Percentiles rank a stretch among this genome's conserved stretches.
These are phyloP conservation scores for Pardosa pseudoannulata DNA, from an alignment of 2,888 invertebrate species.

Conservation along the genomic window DNA sequence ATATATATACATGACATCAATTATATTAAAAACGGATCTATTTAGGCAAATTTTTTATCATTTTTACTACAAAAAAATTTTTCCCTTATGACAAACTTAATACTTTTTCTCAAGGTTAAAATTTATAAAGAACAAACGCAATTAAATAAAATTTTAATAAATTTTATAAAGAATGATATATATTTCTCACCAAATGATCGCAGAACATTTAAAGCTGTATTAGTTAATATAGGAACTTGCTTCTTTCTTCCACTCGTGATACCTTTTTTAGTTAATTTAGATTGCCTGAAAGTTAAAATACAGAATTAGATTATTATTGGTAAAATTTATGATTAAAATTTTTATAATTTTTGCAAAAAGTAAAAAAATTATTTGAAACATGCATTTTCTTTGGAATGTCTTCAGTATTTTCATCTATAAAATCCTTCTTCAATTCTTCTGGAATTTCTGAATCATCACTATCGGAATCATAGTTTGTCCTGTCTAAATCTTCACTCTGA, in stretches of 20 bases:
- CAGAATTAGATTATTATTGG: too few species aligned
- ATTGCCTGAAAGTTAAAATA: conserved; percentile 30
- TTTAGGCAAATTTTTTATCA: too few species aligned
- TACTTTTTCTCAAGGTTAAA: too few species aligned
- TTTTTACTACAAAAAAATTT: too few species aligned
- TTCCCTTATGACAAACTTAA: too few species aligned
- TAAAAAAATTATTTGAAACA: not conserved
- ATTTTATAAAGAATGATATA: too few species aligned
- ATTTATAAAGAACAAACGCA: too few species aligned
- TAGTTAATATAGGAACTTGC: conserved; percentile 85
- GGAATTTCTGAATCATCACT: conserved; percentile 79
- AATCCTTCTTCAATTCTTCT: conserved; percentile 85
- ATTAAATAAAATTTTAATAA: too few species aligned
- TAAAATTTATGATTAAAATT: too few species aligned
- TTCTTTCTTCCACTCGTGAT: conserved; percentile 58
- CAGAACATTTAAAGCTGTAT: conserved; percentile 92
- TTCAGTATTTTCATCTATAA: conserved; percentile 83
- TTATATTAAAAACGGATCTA: too few species aligned
- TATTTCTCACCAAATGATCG: conserved; percentile 83
- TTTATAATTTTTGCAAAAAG: too few species aligned
- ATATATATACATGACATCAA: too few species aligned
- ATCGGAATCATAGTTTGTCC: conserved; percentile 70
- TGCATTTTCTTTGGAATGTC: conserved; percentile 75
- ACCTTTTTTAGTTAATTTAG: conserved; percentile 49
- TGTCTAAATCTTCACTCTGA: conserved; percentile 43